Base-by-base conservation (phyloP, 2,113 vertebrate species). In the Vicugna pacos region DNA sequence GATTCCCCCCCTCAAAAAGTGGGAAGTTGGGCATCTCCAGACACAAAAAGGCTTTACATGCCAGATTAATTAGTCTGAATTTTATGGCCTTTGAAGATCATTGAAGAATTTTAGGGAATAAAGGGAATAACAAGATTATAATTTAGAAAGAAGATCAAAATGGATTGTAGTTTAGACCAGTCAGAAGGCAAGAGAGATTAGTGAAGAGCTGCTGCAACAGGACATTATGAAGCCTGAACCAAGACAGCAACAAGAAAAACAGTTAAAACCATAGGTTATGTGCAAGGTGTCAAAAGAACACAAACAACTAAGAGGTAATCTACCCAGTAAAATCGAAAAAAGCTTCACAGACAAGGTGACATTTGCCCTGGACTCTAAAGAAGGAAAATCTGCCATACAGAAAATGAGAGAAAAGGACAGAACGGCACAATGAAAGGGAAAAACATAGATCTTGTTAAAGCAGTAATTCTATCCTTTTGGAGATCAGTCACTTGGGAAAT, bases 251-350 rank as follows among this genome's bases (percentile, higher is more conserved):
- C 10, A 94, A 88, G 38, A 92, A 94, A 95, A 91, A 91, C 50
- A 64, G 64, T 77, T 92, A 62, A 85, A 84, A 92, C 20, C 50
- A 83, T 1, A 84, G 6, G 8, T 89, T 89, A 89, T 77, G 20
- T 32, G 69, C 22, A 92, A 76, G 88, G 75, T 60, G 38, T 96
- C 65, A 72, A 96, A 88, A 75, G 56, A 75, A 79, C 14, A 69
- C 67, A 93, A 95, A 85, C 42, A 93, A 89, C 30, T 42, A 87
- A 76, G 9, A 89, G 82, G 38, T 94, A 91, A 86, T 50, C 52
- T 92, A 91, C 30, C 65, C 46, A 54, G 30, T 86, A 54, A 94
- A 96, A 72, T 92, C 54, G 93, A 38, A 69, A 72, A 94, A 93
- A 79, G 60, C 2, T 22, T 92, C 62, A 95, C 17, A 86, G 28